Percentiles rank a stretch among this genome's conserved stretches.
Conservation (phyloP, 1,140 invertebrate species). For the Papilio polytes region DNA sequence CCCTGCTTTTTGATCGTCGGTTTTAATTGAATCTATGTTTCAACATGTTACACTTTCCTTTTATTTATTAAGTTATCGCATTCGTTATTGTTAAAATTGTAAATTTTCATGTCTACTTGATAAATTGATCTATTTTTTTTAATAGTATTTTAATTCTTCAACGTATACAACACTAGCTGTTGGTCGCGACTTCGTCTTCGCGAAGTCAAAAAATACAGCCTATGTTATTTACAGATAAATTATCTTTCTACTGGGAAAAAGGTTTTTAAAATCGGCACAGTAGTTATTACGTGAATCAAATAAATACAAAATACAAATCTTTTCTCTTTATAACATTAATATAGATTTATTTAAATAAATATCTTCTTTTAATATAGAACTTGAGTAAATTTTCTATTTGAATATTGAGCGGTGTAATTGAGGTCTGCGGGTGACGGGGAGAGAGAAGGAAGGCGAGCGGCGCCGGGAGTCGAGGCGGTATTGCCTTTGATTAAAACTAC, state of each 20-base stretch:
- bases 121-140: neutral
- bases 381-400: neutral
- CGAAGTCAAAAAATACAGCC: no score
- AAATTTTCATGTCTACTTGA: no score
- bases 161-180: no score
- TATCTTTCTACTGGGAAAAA: no score
- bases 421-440: neutral
- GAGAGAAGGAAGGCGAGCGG: neutral
- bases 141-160: neutral
- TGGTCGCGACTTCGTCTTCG: no score
- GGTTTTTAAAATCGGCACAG: no score
- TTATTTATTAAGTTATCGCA: neutral
- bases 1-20: neutral
- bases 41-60: neutral
- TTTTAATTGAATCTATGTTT: neutral
- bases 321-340: no score
- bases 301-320: no score
- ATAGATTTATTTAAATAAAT: neutral
- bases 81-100: no score
- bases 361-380: neutral
- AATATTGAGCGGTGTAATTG: neutral
- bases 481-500: conserved; percentile 23
- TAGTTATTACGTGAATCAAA: no score
- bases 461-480: neutral
- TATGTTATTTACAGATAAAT: no score